These are phyloP conservation scores for Drosophila gunungcola DNA, from an alignment of 1,140 invertebrate species.

Conservation along the genomic window DNA sequence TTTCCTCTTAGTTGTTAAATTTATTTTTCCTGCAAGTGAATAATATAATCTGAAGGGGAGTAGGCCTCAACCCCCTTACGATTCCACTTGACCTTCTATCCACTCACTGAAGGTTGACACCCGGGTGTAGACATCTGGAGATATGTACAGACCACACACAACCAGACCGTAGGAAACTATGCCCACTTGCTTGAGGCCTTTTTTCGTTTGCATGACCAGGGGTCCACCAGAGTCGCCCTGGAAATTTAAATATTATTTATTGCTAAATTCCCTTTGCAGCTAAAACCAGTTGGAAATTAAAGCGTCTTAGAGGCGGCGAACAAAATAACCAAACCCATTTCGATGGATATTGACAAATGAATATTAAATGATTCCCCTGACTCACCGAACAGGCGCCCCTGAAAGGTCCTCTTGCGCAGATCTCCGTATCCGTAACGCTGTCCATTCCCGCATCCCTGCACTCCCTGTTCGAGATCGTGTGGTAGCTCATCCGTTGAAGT, in stretches of 20 bases:
- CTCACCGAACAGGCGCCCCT: conserved; percentile 85
- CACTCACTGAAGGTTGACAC: conserved; percentile 85
- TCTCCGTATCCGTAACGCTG: conserved; percentile 78
- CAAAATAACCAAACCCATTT: too few relatives aligned
- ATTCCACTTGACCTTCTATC: conserved; percentile 68
- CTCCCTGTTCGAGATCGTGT: conserved; percentile 69
- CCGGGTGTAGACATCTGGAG: conserved; percentile 87
- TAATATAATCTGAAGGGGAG: neutral
- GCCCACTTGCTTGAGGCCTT: conserved; percentile 86
- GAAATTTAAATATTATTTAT: neutral
- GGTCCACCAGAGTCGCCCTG: conserved; percentile 91
- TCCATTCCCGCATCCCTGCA: conserved; percentile 65
- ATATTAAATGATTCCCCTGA: neutral
- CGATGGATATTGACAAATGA: neutral
- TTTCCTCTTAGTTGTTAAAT: conserved; percentile 26
- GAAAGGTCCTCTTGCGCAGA: conserved; percentile 84
- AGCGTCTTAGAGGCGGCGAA: too few relatives aligned
- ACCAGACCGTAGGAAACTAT: conserved; percentile 89
- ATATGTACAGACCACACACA: conserved; percentile 85
- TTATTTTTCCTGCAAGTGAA: conserved; percentile 22
- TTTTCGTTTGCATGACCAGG: conserved; percentile 76
- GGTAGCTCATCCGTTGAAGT: conserved; percentile 70
- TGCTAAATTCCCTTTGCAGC: too few relatives aligned
- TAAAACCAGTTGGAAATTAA: too few relatives aligned
- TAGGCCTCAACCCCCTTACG: neutral